These are phyloP conservation scores for Cynoglossus semilaevis DNA, from an alignment of 2,113 vertebrate species.

Conservation along the genomic window DNA sequence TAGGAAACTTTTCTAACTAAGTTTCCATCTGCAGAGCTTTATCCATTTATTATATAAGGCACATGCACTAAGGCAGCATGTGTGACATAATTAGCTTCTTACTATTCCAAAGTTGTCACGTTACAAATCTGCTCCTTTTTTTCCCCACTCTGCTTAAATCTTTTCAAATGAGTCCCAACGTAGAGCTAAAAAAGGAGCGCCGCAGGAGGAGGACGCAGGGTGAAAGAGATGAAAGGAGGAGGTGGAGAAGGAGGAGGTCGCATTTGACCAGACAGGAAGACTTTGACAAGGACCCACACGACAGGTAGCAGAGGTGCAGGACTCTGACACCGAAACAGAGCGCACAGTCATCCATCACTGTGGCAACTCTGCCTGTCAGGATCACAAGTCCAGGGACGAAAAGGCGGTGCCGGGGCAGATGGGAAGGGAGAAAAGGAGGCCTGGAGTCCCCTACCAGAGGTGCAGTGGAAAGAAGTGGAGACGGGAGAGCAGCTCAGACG, in stretches of 20 bases:
- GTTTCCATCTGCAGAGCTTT: too few species aligned
- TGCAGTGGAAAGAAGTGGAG: slow-evolving; percentile 33
- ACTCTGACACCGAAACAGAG: slow-evolving; percentile 67
- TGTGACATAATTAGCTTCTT: slow-evolving; percentile 15
- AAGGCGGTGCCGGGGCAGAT: slow-evolving; percentile 66
- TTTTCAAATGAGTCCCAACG: slow-evolving; percentile 44
- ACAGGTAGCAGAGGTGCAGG: slow-evolving; percentile 64
- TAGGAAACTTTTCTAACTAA: too few species aligned
- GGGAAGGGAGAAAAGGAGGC: slow-evolving; percentile 65
- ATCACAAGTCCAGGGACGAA: slow-evolving; percentile 48
- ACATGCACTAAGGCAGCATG: neutral
- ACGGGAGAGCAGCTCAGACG: slow-evolving; percentile 31
- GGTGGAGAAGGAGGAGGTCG: slow-evolving; percentile 1
- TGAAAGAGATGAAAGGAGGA: slow-evolving; percentile 1
- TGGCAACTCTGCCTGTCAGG: slow-evolving; percentile 67
- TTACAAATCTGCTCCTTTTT: slow-evolving; percentile 34
- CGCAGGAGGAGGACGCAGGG: slow-evolving; percentile 25
- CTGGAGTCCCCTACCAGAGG: slow-evolving; percentile 43
- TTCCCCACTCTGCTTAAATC: slow-evolving; percentile 21
- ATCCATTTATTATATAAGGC: too few species aligned
- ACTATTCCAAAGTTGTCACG: slow-evolving; percentile 19
- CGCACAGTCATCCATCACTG: slow-evolving; percentile 67
- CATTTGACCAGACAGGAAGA: slow-evolving; percentile 65
- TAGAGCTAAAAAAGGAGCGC: slow-evolving; percentile 30
- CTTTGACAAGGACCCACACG: slow-evolving; percentile 62